Evolutionary conservation across 2,113 vertebrate species (phyloP).

Genomic region (Todiramphus saurophagus): DNA sequence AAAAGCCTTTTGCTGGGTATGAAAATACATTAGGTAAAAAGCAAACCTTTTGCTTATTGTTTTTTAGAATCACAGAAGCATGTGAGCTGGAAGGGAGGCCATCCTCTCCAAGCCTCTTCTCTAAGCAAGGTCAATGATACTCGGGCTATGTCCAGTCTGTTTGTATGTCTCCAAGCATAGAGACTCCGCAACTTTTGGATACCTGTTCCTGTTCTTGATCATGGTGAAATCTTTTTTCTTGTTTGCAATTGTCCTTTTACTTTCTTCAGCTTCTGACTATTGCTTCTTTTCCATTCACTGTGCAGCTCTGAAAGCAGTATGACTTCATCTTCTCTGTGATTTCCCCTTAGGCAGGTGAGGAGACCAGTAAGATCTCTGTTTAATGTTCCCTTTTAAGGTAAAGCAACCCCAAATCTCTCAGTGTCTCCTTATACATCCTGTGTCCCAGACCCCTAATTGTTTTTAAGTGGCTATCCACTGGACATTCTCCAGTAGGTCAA

Average conservation of each 20-base stretch:
- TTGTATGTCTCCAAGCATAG: background rate
- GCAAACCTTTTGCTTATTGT: background rate
- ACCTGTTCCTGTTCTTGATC: background rate
- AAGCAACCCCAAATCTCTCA: background rate
- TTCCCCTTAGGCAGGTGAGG: background rate
- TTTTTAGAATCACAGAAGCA: background rate
- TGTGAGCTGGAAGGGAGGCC: background rate
- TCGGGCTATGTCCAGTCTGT: background rate
- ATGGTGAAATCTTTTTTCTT: background rate
- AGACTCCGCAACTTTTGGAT: background rate
- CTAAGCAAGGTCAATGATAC: background rate
- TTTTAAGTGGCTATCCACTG: background rate
- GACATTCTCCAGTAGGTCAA: background rate
- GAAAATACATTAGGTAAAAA: background rate
- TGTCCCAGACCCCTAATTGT: background rate
- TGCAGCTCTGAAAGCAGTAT: background rate
- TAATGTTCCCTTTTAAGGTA: background rate
- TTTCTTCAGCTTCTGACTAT: background rate
- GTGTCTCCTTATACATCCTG: background rate
- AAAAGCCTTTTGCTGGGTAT: background rate
- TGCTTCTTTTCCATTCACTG: background rate
- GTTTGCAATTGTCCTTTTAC: background rate
- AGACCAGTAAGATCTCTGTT: background rate
- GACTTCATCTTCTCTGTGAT: background rate
- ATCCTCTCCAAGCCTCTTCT: background rate